Conservation (phyloP, 2,888 invertebrate species). For the Stegophylla sp. region DNA sequence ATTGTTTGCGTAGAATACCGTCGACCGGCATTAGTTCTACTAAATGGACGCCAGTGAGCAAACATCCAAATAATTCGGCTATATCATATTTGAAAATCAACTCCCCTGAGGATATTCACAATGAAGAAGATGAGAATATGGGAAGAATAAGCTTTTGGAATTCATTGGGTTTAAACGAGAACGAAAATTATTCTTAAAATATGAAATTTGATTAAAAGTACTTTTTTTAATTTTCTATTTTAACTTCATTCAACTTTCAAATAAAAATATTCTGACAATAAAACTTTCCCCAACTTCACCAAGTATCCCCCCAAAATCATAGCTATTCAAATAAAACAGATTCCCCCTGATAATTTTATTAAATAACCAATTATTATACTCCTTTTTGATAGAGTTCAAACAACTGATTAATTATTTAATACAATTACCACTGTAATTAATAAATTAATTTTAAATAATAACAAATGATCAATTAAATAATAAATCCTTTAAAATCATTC, state of each 20-base stretch:
- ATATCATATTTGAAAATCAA: conserved; percentile 40
- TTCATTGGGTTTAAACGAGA: conserved; percentile 59
- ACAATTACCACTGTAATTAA: conserved; percentile 1
- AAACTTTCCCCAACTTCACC: not conserved
- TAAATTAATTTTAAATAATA: not conserved
- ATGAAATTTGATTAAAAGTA: not conserved
- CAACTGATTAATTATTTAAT: conserved; percentile 7
- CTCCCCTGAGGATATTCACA: conserved; percentile 50
- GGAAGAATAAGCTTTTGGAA: conserved; percentile 60
- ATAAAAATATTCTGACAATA: too few relatives aligned
- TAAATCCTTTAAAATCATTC: not conserved
- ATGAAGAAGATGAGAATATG: conserved; percentile 36
- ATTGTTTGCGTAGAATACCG: conserved; percentile 18
- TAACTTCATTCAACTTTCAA: too few relatives aligned
- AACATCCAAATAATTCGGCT: not conserved
- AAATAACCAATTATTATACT: not conserved
- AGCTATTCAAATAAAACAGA: not conserved
- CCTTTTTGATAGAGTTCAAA: not conserved
- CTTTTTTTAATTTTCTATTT: too few relatives aligned
- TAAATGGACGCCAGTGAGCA: conserved; percentile 24
- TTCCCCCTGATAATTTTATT: not conserved
- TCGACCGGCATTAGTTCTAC: conserved; percentile 15
- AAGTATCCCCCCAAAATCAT: not conserved
- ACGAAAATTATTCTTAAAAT: conserved; percentile 13
- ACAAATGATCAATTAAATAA: not conserved